Conservation (phyloP, 2,113 vertebrate genomes). For the Columba livia region DNA sequence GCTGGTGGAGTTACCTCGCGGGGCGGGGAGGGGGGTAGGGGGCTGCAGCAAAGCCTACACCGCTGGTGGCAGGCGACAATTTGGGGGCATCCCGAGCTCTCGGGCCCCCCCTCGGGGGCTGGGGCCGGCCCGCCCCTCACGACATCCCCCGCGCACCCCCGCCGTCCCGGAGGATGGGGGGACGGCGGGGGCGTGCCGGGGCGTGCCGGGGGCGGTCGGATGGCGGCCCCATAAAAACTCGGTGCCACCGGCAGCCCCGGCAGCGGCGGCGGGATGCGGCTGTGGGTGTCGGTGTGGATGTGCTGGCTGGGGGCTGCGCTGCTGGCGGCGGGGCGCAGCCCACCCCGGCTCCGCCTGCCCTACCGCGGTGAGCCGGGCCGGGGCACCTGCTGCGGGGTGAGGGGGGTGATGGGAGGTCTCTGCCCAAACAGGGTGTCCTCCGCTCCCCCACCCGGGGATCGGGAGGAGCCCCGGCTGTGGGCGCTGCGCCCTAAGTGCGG, state of each 20-base stretch:
- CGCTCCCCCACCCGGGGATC: too few relatives aligned
- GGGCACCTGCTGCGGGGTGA: not conserved
- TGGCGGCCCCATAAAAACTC: not conserved
- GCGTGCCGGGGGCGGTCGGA: not conserved
- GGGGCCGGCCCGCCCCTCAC: not conserved
- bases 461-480: not conserved
- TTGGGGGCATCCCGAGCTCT: not conserved
- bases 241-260: not conserved
- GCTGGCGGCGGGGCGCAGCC: constrained; percentile 7
- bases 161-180: not conserved
- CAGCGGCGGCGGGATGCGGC: not conserved
- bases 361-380: constrained; percentile 66
- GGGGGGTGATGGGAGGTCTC: too few relatives aligned
- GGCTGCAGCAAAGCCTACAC: too few relatives aligned
- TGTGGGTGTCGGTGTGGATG: not conserved
- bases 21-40: too few relatives aligned
- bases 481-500: not conserved
- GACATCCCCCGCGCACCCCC: not conserved
- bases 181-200: not conserved
- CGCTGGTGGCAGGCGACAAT: too few relatives aligned
- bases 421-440: not conserved
- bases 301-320: constrained; percentile 56
- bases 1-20: not conserved
- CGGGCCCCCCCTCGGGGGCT: too few relatives aligned
- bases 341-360: constrained; percentile 72